A percentile compares a stretch with the other conserved stretches of the same genome.
Evolutionary conservation across 2,797 vertebrate species (phyloP).

Genomic region (Eleutherodactylus coqui): DNA sequence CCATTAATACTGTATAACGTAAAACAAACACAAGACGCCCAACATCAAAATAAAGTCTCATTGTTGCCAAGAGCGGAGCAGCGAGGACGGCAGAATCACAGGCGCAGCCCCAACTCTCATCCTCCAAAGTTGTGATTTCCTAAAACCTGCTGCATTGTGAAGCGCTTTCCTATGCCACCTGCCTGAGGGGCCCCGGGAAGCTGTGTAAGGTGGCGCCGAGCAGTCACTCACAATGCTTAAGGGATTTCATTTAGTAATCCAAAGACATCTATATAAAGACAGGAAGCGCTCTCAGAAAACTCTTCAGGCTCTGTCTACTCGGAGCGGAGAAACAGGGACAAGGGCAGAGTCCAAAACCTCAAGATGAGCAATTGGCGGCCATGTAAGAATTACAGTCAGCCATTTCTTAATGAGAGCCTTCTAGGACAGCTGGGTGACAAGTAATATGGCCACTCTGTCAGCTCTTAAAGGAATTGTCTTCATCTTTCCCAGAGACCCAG

Average conservation of each 20-base stretch:
- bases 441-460: neutral
- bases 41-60: constrained; percentile 53
- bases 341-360: neutral
- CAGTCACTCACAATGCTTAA: constrained; percentile 49
- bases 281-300: too few relatives aligned
- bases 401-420: neutral
- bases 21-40: constrained; percentile 42
- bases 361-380: neutral
- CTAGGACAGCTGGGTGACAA: neutral
- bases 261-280: constrained; percentile 62
- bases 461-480: too few relatives aligned
- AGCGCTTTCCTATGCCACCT: constrained; percentile 16
- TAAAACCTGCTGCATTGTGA: constrained; percentile 41
- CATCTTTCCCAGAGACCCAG: too few relatives aligned
- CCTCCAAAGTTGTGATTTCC: constrained; percentile 46
- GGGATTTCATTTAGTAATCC: constrained; percentile 54
- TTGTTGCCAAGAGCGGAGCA: constrained; percentile 51
- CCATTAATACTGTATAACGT: constrained; percentile 40
- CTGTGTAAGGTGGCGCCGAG: constrained; percentile 30
- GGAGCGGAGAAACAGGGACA: neutral
- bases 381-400: too few relatives aligned
- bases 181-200: constrained; percentile 49
- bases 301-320: too few relatives aligned
- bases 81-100: constrained; percentile 22
- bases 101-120: constrained; percentile 2